Evolutionary conservation across 2,797 vertebrate species (phyloP).

Genomic region (Lycodopsis pacificus): DNA sequence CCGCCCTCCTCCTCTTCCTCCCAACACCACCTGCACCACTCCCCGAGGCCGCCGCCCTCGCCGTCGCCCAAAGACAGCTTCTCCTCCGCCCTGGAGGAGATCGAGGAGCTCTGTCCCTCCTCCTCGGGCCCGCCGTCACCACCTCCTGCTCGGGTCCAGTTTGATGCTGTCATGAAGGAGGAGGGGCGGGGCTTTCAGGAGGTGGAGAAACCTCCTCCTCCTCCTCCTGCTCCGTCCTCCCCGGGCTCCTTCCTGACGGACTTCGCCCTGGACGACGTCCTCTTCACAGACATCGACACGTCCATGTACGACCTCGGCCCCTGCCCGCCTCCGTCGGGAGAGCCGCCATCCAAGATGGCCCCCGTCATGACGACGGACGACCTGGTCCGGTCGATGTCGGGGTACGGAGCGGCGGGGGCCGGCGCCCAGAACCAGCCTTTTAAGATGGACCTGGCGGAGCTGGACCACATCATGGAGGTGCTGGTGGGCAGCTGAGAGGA

Average conservation of each 20-base stretch:
- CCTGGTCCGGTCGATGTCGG: slow-evolving; percentile 89
- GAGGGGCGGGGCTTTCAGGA: slow-evolving; percentile 54
- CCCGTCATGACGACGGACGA: slow-evolving; percentile 87
- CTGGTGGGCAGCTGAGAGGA: slow-evolving; percentile 88
- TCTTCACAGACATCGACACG: slow-evolving; percentile 93
- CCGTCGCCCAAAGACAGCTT: slow-evolving; percentile 89
- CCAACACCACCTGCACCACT: slow-evolving; percentile 45
- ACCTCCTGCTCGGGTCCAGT: slow-evolving; percentile 8
- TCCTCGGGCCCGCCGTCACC: not conserved
- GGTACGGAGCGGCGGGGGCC: slow-evolving; percentile 70
- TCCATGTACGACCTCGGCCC: slow-evolving; percentile 93
- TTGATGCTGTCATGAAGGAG: slow-evolving; percentile 69
- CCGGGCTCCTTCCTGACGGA: slow-evolving; percentile 89
- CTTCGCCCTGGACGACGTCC: slow-evolving; percentile 91
- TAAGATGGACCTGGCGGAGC: slow-evolving; percentile 92
- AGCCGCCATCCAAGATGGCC: slow-evolving; percentile 78
- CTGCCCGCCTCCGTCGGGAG: slow-evolving; percentile 79
- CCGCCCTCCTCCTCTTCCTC: slow-evolving; percentile 46
- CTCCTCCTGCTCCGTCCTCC: slow-evolving; percentile 45
- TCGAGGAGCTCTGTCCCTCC: slow-evolving; percentile 88
- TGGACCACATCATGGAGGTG: slow-evolving; percentile 96
- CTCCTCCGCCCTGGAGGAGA: slow-evolving; percentile 90
- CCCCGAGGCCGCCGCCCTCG: slow-evolving; percentile 60
- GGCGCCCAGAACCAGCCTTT: slow-evolving; percentile 88
- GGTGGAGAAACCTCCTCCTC: slow-evolving; percentile 54